Base-by-base conservation (phyloP, 53 echinoderm and acorn worm genomes). In the Temnopleurus reevesii region DNA sequence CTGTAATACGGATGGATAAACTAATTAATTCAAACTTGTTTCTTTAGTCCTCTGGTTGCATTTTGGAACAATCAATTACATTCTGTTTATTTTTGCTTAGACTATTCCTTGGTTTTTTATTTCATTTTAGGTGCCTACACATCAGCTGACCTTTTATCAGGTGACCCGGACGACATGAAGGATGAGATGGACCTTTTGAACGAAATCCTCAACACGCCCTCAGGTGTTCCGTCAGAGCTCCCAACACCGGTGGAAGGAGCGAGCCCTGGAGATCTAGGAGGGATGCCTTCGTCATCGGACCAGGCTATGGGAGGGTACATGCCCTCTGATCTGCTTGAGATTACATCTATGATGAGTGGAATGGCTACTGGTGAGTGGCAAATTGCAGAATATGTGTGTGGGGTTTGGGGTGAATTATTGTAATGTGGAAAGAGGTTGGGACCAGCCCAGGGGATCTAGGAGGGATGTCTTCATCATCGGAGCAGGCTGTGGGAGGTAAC, bases 201-300 rank as follows among this genome's bases (percentile, higher is more conserved):
- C 77, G 99, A 96, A 49, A 98, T 98, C 89, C 55, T 98, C n/a
- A 98, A 98, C 83, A 94, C 95, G 12, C 99, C 99, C 44, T 94
- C 95, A 10, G 89, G 92, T n/a, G 59, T 93, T 9, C 92, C 93
- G 6, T 60, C 81, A 1, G 99, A 95, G 46, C 83, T 86, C 0
- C 29, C 49, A 9, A 36, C 58, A 10, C 33, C 90, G 17, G 18
- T 81, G 18, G 88, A 46, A 31, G 65, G 92, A 1, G 43, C 76
- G 30, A 66, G 27, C 1, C 53, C 81, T 19, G 91, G 89, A 56
- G 89, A 90, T 41, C 89, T 91, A 45, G 57, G 51, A 23, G 90
- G 91, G 36, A 94, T 81, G 76, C 51, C 92, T 47, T 93, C 94
- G 19, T 29, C 25, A 4, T 46, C 55, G 0, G 71, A 36, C 10